Evolutionary conservation across 2,888 invertebrate species (phyloP), one percentile per base, ranked within the genome.

Genomic region (Bugulina stolonifera): DNA sequence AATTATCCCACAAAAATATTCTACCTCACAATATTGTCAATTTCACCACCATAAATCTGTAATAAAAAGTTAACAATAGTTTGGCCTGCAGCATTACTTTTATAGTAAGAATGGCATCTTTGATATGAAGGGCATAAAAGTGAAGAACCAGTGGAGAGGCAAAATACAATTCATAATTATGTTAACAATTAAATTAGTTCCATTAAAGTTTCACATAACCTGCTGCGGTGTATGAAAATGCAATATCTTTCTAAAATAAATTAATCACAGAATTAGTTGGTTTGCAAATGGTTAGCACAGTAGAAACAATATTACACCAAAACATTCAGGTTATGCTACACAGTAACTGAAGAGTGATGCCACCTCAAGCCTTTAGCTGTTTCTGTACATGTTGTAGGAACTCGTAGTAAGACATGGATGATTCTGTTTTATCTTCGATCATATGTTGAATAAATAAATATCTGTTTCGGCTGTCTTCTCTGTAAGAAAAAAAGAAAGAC

Each of bases 351-450:
- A 43, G 43, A 43, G 18, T 43, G 43, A 43, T 5, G 18, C 5
- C 18, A 43, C 5, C 18, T 71, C 35, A 75, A 27, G 72, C 55
- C 73, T 83, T 83, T 22, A 82, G 74, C 73, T 84, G 82, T 73
- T 81, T 80, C 73, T 83, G 82, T 58, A 87, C 74, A 87, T 96
- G 94, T 86, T 98, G 96, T 84, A 99, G 88, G 87, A 99, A 99
- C 89, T 99, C 98, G 86, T 94, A 93, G 87, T 98, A 98, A 77
- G 95, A 94, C 86, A 95, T 90, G 72, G 93, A 91, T 73, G 92
- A 91, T 84, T 99, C 98, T 75, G 92, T 90, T 80, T 96, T 88
- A 86, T 99, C 99, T 85, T 99, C 98, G 69, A 96, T 89, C 80
- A 99, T 88, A 79, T 90, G 90, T 81, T 95, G 93, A 75, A 92